Conservation (phyloP, 2,113 vertebrate species). For the Callopanchax toddi region DNA sequence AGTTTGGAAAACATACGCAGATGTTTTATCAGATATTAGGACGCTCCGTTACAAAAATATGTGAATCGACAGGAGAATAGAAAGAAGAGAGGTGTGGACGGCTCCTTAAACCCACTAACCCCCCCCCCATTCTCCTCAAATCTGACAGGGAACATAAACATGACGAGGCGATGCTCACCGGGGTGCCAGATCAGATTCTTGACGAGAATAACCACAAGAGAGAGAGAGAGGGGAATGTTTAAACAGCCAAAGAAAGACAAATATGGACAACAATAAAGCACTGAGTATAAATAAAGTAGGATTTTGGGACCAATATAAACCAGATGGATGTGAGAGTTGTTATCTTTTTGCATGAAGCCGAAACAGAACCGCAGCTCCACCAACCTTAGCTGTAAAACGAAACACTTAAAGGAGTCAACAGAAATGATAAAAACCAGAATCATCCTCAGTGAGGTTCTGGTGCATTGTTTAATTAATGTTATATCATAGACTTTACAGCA, state of each 20-base stretch:
- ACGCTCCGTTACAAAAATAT: not conserved
- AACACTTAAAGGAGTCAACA: too few relatives aligned
- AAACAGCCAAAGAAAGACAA: not conserved
- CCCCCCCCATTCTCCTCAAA: slow-evolving; percentile 12
- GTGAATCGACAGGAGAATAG: not conserved
- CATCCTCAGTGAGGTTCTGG: too few relatives aligned
- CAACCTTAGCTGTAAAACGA: too few relatives aligned
- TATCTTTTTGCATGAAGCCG: not conserved
- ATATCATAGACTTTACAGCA: too few relatives aligned
- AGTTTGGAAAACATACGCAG: not conserved
- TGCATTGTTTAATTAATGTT: too few relatives aligned
- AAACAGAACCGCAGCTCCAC: too few relatives aligned
- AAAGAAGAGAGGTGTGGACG: slow-evolving; percentile 16
- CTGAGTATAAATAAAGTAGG: not conserved
- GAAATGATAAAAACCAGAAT: too few relatives aligned
- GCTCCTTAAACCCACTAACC: slow-evolving; percentile 19
- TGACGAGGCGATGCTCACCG: slow-evolving; percentile 9
- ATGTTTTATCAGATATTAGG: not conserved
- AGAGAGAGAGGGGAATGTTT: slow-evolving; percentile 21
- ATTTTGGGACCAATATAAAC: slow-evolving; percentile 6
- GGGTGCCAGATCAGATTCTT: slow-evolving; percentile 56
- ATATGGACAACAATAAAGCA: not conserved
- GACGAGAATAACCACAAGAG: too few relatives aligned
- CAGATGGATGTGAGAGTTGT: not conserved
- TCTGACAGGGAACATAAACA: slow-evolving; percentile 48